phyloP scores from a whole-genome alignment of 2,113 vertebrate species.

The Cnemophilus loriae region DNA sequence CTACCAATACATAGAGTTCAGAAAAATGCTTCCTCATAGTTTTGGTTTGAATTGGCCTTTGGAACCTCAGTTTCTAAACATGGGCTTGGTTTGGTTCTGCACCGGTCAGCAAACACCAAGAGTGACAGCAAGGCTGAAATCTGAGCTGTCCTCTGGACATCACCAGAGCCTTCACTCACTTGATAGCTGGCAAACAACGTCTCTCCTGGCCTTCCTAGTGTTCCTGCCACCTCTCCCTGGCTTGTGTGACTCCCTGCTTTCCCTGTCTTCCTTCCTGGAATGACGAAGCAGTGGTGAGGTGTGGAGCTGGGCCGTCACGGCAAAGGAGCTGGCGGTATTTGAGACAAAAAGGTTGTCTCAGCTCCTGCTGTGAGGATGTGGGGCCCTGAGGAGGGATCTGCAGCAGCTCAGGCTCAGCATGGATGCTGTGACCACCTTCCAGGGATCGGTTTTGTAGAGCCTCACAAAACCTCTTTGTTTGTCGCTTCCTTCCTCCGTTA shows the following conservation, averaged over 20 bases:
- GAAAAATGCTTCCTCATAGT: not conserved
- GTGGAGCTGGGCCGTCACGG: not conserved
- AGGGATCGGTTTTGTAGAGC: not conserved
- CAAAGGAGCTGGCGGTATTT: not conserved
- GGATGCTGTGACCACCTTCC: not conserved
- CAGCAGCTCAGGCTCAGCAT: not conserved
- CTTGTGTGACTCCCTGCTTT: not conserved
- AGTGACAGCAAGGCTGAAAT: not conserved
- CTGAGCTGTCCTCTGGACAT: not conserved
- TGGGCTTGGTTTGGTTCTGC: not conserved
- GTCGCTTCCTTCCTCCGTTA: not conserved
- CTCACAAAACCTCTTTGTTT: not conserved
- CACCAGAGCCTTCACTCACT: not conserved
- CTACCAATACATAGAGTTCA: accelerated
- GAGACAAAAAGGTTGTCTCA: not conserved
- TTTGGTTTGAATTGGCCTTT: not conserved
- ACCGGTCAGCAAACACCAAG: not conserved
- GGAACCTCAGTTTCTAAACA: not conserved
- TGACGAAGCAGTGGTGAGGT: not conserved
- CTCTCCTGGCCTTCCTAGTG: not conserved
- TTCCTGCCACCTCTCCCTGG: not conserved
- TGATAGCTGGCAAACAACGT: not conserved
- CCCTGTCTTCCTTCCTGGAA: accelerated
- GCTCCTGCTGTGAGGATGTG: accelerated
- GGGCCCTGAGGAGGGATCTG: not conserved